These are phyloP conservation scores for Coryphaenoides rupestris DNA, from an alignment of 2,113 vertebrate genomes.

Conservation along the genomic window DNA sequence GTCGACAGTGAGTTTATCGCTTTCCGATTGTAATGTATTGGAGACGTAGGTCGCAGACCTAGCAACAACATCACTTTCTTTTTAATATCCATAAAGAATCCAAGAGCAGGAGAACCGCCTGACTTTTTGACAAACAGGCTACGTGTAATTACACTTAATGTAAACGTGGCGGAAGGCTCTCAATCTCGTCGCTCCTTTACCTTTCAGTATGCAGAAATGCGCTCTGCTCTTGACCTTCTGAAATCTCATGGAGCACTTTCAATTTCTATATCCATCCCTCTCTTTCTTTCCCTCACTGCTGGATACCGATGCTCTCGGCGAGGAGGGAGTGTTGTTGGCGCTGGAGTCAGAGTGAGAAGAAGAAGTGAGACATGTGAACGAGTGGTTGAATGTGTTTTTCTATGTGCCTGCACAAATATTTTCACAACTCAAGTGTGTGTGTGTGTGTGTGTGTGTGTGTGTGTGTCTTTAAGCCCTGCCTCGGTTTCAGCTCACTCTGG, in stretches of 20 bases:
- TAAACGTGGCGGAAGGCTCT: background rate
- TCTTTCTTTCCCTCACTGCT: slow-evolving; percentile 14
- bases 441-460: background rate
- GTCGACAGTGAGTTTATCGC: too few relatives aligned
- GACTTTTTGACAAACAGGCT: too few relatives aligned
- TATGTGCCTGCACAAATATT: slow-evolving; percentile 10
- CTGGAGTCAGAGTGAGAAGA: slow-evolving; percentile 17
- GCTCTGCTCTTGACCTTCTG: background rate
- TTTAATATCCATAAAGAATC: too few relatives aligned
- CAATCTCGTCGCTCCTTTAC: background rate
- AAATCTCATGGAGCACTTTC: background rate
- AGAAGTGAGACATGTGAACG: slow-evolving; percentile 20
- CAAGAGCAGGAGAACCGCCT: too few relatives aligned
- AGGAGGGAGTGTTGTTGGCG: slow-evolving; percentile 11
- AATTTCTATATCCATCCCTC: background rate
- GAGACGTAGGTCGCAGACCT: too few relatives aligned
- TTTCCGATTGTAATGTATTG: too few relatives aligned
- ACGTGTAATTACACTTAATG: too few relatives aligned
- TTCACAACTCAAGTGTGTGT: slow-evolving; percentile 7
- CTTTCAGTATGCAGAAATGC: too few relatives aligned
- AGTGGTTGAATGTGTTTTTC: slow-evolving; percentile 3
- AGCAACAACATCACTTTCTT: too few relatives aligned
- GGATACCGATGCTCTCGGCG: background rate
- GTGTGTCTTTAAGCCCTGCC: too few relatives aligned
- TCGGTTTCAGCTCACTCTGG: background rate